A percentile compares a stretch with the other conserved stretches of the same genome.
Evolutionary conservation across 30 jellyfish, hydroid and myxozoan species (phyloP).

Genomic region (Aurelia coerulea): DNA sequence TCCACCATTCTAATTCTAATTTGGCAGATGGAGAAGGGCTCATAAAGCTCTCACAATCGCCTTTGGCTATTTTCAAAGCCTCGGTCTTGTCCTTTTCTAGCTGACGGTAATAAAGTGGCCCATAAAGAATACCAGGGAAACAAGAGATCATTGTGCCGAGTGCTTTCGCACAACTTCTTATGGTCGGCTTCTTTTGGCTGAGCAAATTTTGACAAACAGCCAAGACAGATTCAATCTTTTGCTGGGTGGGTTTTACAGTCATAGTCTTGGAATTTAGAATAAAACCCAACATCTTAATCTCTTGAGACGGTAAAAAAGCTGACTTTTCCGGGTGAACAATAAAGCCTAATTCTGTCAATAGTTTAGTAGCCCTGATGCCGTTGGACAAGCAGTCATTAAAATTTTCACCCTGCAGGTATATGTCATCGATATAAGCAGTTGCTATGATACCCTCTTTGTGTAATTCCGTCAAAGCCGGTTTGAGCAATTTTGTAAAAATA

Average conservation of each 20-base stretch:
- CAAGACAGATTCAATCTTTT: background rate
- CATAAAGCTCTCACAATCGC: no score
- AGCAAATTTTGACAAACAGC: background rate
- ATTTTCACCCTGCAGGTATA: background rate
- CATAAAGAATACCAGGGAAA: background rate
- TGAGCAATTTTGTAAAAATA: no score
- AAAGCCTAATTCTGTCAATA: slow-evolving; percentile 8
- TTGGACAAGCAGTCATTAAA: background rate
- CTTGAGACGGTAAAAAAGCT: background rate
- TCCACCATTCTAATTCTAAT: slow-evolving; percentile 14
- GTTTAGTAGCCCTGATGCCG: background rate
- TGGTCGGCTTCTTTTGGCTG: background rate
- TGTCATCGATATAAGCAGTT: slow-evolving; percentile 17
- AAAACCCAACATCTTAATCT: slow-evolving; percentile 18
- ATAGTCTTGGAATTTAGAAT: background rate
- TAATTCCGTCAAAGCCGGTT: no score
- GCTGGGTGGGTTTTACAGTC: background rate
- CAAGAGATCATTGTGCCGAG: slow-evolving; percentile 1
- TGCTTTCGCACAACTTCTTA: background rate
- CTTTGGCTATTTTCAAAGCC: background rate
- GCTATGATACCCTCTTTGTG: no score
- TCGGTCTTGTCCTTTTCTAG: background rate
- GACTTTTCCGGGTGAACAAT: slow-evolving; percentile 33
- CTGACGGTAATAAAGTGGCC: background rate
- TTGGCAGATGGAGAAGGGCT: no score